These are phyloP conservation scores for Drosophila orosa DNA, from an alignment of 1,140 invertebrate species.

Conservation along the genomic window DNA sequence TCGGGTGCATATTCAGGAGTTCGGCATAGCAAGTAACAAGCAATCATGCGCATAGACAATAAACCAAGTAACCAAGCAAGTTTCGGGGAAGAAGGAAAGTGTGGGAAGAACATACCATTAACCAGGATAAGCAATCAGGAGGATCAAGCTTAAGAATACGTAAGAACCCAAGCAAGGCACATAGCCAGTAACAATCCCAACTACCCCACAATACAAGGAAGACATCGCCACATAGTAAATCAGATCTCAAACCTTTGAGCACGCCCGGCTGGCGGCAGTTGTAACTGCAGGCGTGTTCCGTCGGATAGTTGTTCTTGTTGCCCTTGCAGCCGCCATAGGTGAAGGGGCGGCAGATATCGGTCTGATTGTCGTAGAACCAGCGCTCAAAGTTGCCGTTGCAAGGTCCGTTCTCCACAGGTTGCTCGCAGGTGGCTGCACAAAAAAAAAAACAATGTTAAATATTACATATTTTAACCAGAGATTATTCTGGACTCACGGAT, in stretches of 20 bases:
- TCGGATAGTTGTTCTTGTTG: conserved; percentile 94
- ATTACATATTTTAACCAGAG: not conserved
- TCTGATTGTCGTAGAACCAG: conserved; percentile 92
- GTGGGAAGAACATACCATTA: conserved; percentile 62
- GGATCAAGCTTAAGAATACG: conserved; percentile 34
- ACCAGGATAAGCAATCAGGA: conserved; percentile 46
- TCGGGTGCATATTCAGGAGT: conserved; percentile 32
- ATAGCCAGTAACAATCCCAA: conserved; percentile 9
- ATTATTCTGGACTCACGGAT: conserved; percentile 86
- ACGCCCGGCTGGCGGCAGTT: conserved; percentile 90
- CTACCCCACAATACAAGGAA: conserved; percentile 18
- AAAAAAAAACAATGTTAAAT: not conserved
- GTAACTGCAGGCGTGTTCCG: conserved; percentile 91
- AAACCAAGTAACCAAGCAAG: conserved; percentile 54
- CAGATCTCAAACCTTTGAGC: conserved; percentile 87
- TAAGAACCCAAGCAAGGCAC: conserved; percentile 20
- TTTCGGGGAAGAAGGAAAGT: conserved; percentile 36
- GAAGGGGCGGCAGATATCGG: conserved; percentile 90
- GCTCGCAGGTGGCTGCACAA: conserved; percentile 90
- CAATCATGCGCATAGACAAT: conserved; percentile 67
- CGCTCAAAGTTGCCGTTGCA: conserved; percentile 93
- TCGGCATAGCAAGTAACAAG: conserved; percentile 61
- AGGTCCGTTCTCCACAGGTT: conserved; percentile 90
- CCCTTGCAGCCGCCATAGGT: conserved; percentile 95
- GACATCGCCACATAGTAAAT: conserved; percentile 9